A percentile compares a stretch with the other conserved stretches of the same genome.
Evolutionary conservation across 1,140 invertebrate genomes (phyloP).

Genomic region (Hyposmocoma kahamanoa): DNA sequence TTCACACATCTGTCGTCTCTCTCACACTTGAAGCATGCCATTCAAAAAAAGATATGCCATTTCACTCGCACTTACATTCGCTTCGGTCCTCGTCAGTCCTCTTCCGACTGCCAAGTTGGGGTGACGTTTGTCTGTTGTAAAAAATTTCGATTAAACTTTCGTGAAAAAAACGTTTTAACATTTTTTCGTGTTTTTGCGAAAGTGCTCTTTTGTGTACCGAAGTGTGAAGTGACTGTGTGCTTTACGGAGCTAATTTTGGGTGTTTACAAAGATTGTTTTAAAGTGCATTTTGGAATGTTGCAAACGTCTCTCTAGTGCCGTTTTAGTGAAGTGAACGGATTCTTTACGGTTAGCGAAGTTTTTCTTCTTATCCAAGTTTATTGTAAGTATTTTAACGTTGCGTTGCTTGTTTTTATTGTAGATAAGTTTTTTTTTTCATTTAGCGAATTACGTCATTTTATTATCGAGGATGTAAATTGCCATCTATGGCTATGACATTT

Average conservation of each 20-base stretch:
- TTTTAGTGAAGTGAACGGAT: conserved; percentile 39
- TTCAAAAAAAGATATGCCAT: conserved; percentile 30
- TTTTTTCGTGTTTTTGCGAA: conserved; percentile 37
- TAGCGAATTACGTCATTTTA: conserved; percentile 5
- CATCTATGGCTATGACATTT: too few species aligned
- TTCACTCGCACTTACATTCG: conserved; percentile 33
- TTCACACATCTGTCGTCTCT: conserved; percentile 28
- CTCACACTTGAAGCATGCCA: conserved; percentile 24
- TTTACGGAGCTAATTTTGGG: too few species aligned
- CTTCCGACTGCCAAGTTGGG: conserved; percentile 9
- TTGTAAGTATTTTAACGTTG: too few species aligned
- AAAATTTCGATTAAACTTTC: conserved; percentile 50
- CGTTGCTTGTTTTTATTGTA: background rate
- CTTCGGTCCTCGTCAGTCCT: conserved; percentile 33
- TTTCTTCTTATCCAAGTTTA: conserved; percentile 46
- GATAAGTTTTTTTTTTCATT: conserved; percentile 9
- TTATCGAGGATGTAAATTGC: too few species aligned
- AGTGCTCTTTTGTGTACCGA: too few species aligned
- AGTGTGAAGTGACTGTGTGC: too few species aligned
- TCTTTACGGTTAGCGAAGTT: conserved; percentile 45
- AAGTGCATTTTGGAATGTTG: conserved; percentile 50
- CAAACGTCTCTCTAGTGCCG: conserved; percentile 30
- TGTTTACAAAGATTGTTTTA: too few species aligned
- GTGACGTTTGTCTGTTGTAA: conserved; percentile 21
- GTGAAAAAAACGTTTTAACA: conserved; percentile 48